Base-by-base conservation (phyloP, 2,888 invertebrate species). In the Cryptosula pallasiana region DNA sequence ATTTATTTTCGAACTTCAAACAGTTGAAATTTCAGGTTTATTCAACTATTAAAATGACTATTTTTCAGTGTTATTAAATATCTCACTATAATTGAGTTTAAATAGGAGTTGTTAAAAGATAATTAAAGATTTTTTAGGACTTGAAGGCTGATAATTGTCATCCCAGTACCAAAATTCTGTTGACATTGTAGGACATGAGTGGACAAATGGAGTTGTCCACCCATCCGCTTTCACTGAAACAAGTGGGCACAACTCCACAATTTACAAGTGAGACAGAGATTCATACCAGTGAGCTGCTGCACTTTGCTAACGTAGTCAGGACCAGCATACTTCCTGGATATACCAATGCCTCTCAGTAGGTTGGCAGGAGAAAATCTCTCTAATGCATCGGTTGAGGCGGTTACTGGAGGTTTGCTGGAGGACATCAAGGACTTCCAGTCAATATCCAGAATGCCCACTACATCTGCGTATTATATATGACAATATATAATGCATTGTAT, bases 401-500 rank as follows among this genome's bases (percentile, higher is more conserved):
- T 79, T 29, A 73, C 32, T 71, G 76, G 75, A 35, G 74, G 71
- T 70, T 76, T 75, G 1, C 32, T 63, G 25, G 20, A 16, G 13
- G 63, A 63, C 69, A 80, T 76, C 73, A 95, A 87, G 81, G 93
- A 93, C 16, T 93, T 91, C 95, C 95, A 95, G 85, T 95, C 94
- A 0, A 95, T 94, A n/a, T 94, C 94, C 35, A 95, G 86, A n/a
- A 93, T 93, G 85, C 95, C 94, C 2, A 93, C 93, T 75, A 94
- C 88, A 45, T 91, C 89, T 86, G 86, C n/a, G n/a, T n/a, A n/a
- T n/a, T n/a, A n/a, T n/a, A n/a, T n/a, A n/a, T n/a, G n/a, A n/a
- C n/a, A n/a, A n/a, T n/a, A n/a, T n/a, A n/a, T n/a, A n/a, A n/a
- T n/a, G n/a, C n/a, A n/a, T n/a, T n/a, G n/a, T n/a, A n/a, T n/a